Conservation (phyloP, 2,888 invertebrate species). For the Pseudococcus viburni region DNA sequence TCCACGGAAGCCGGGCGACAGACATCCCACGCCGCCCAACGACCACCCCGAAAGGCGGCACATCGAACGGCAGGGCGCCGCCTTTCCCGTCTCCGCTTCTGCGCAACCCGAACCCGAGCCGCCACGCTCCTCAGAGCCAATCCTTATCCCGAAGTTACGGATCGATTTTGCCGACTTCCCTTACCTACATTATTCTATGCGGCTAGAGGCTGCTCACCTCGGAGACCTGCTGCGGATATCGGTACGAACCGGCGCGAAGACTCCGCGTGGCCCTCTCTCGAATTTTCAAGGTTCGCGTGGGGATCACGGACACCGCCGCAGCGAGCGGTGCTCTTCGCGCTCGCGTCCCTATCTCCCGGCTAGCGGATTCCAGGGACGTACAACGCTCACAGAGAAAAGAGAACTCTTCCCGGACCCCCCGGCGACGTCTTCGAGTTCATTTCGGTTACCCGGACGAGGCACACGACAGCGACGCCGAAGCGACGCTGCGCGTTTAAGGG, state of each 20-base stretch:
- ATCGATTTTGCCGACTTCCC: conserved; percentile 76
- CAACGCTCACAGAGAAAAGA: conserved; percentile 70
- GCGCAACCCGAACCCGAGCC: conserved; percentile 74
- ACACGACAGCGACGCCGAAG: conserved; percentile 67
- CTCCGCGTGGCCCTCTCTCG: conserved; percentile 71
- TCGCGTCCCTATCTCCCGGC: conserved; percentile 70
- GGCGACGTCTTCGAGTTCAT: conserved; percentile 76
- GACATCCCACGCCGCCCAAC: conserved; percentile 70
- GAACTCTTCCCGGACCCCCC: conserved; percentile 70
- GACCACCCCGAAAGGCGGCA: conserved; percentile 76
- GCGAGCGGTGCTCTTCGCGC: conserved; percentile 73
- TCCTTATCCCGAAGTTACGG: conserved; percentile 80
- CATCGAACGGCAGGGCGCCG: conserved; percentile 78
- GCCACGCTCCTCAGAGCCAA: conserved; percentile 81
- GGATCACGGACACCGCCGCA: conserved; percentile 72
- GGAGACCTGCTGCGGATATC: conserved; percentile 84
- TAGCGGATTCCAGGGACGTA: conserved; percentile 70
- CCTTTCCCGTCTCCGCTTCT: conserved; percentile 74
- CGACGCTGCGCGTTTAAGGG: conserved; percentile 70
- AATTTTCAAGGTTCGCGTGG: conserved; percentile 72
- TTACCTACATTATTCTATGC: conserved; percentile 75
- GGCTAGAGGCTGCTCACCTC: conserved; percentile 80
- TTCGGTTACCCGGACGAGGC: conserved; percentile 74
- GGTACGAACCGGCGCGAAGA: conserved; percentile 74
- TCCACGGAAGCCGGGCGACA: conserved; percentile 41